Percentiles rank a stretch among this genome's conserved stretches.
phyloP scores from a whole-genome alignment of 1,140 invertebrate species.

The Polyergus mexicanus region DNA sequence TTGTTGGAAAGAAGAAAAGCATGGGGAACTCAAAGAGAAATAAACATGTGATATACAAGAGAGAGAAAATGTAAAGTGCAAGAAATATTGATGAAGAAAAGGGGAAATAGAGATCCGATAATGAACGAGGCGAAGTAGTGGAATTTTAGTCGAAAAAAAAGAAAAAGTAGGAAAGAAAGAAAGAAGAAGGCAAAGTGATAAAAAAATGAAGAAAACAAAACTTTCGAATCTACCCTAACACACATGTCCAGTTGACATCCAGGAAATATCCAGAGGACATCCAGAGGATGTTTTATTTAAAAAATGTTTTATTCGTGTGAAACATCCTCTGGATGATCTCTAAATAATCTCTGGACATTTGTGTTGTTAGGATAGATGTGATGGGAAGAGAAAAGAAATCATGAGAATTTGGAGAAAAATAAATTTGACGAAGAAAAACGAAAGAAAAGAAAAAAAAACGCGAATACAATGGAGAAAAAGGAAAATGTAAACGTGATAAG shows the following conservation, averaged over 20 bases:
- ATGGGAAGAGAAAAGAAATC: neutral
- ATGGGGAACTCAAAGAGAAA: neutral
- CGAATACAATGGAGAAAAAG: neutral
- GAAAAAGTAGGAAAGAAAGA: neutral
- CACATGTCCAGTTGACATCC: no score
- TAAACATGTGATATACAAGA: slow-evolving; percentile 32
- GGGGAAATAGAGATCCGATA: neutral
- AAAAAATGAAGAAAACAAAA: neutral
- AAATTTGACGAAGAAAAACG: neutral
- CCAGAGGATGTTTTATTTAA: no score
- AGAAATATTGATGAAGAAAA: slow-evolving; percentile 22
- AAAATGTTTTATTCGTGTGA: no score
- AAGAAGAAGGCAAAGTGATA: neutral
- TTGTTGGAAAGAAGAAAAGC: slow-evolving; percentile 22
- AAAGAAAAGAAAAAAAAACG: neutral
- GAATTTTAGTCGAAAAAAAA: neutral
- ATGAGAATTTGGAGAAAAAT: neutral
- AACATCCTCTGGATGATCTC: no score
- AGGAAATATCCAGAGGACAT: no score
- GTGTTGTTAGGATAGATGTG: neutral
- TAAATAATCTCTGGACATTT: no score
- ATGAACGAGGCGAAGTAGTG: neutral
- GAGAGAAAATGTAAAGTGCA: neutral
- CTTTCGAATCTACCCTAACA: neutral
- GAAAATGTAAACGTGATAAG: slow-evolving; percentile 2